These are phyloP conservation scores for Leptoteleia sp. DNA, from an alignment of 1,140 invertebrate genomes.

Conservation along the genomic window DNA sequence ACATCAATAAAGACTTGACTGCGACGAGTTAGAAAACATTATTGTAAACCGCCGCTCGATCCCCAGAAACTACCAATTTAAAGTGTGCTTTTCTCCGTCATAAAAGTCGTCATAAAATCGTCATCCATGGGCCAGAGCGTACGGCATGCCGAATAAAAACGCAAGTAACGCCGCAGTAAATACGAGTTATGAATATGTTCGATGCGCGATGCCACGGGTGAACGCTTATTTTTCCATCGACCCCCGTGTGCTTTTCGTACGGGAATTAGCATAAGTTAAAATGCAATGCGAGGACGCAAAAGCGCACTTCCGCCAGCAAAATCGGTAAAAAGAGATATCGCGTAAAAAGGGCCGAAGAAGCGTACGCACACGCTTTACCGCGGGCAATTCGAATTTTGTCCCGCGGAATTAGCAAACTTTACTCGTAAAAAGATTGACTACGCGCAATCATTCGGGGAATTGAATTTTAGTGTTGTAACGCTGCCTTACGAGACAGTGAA, in stretches of 20 bases:
- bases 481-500: slow-evolving; percentile 1
- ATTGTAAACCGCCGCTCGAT: slow-evolving; percentile 54
- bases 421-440: slow-evolving; percentile 55
- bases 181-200: slow-evolving; percentile 77
- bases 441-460: slow-evolving; percentile 40
- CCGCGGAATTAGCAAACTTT: slow-evolving; percentile 65
- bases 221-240: slow-evolving; percentile 60
- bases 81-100: slow-evolving; percentile 73
- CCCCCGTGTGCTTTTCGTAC: slow-evolving; percentile 45
- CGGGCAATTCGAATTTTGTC: slow-evolving; percentile 35
- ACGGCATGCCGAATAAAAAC: slow-evolving; percentile 71
- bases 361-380: slow-evolving; percentile 13
- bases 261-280: slow-evolving; percentile 77
- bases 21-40: slow-evolving; percentile 45
- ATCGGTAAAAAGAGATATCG: slow-evolving; percentile 66
- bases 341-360: slow-evolving; percentile 56
- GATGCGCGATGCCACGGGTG: slow-evolving; percentile 68
- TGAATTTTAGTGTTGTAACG: slow-evolving; percentile 37
- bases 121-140: slow-evolving; percentile 68
- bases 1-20: slow-evolving; percentile 40
- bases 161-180: slow-evolving; percentile 70
- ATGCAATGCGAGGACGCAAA: slow-evolving; percentile 71
- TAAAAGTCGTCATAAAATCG: slow-evolving; percentile 78
- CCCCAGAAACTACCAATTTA: slow-evolving; percentile 69
- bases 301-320: slow-evolving; percentile 64